Evolutionary conservation across 2,113 vertebrate genomes (phyloP).

Genomic region (Antennarius striatus): DNA sequence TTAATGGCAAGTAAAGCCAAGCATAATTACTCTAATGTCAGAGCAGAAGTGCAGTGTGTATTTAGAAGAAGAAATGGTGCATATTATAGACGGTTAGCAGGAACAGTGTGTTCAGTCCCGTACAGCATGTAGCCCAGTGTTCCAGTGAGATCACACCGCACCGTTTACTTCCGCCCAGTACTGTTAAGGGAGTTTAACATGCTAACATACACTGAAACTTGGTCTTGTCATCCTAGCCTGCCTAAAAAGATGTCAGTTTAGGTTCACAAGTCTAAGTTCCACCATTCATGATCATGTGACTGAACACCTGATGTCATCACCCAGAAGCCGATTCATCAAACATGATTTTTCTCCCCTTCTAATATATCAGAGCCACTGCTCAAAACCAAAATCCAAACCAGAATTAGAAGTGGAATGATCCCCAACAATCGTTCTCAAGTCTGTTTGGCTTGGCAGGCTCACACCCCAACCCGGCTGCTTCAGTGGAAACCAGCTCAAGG

Average conservation of each 20-base stretch:
- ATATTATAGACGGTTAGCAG: background rate
- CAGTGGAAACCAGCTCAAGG: no score
- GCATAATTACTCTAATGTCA: background rate
- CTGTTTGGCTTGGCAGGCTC: no score
- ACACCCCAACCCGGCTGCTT: no score
- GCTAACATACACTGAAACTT: background rate
- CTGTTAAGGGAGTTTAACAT: background rate
- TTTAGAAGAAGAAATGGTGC: slow-evolving; percentile 11
- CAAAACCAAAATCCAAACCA: no score
- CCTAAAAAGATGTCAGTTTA: background rate
- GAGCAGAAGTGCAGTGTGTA: background rate
- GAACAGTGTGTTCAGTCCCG: slow-evolving; percentile 17
- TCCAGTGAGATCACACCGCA: background rate
- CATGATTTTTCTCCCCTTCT: no score
- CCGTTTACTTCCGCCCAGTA: background rate
- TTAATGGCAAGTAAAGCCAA: background rate
- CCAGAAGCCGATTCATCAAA: no score
- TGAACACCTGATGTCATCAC: no score
- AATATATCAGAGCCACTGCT: no score
- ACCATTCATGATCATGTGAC: background rate
- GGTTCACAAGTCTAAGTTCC: background rate
- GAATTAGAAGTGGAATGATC: no score
- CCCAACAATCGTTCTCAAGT: no score
- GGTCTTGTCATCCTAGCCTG: background rate
- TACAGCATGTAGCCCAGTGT: background rate